Evolutionary conservation across 2,888 invertebrate genomes (phyloP), one percentile per base, ranked within the genome.

Genomic region (Melieria crassipennis): DNA sequence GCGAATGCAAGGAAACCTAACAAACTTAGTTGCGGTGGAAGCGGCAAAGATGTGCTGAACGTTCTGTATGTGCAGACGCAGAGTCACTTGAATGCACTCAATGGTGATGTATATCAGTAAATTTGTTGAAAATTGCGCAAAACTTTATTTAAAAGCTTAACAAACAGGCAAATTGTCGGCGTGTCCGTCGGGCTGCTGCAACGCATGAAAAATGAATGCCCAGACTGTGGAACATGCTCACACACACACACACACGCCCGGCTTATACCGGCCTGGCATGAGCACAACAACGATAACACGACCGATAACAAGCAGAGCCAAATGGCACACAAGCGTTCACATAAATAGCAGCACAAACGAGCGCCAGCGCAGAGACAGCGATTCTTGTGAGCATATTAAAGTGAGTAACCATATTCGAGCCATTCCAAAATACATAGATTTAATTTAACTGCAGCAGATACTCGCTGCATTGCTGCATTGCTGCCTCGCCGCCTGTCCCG

Each of bases 401-500:
- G 60, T 64, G 68, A 72, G 72, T 67, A 64, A 57, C 45, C 65
- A 43, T 65, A 52, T 70, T 64, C 46, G 65, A 69, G 48, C 65
- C 65, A 69, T 61, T 72, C 65, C 65, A 69, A 69, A 69, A 69
- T 65, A 47, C 69, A 72, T 72, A 72, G 69, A 72, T 72, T 72
- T 55, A 69, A 72, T 72, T 72, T 64, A 72, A 72, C 66, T 65
- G 61, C 69, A 30, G 30, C 30, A 30, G 30, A 30, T 65, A 61
- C 47, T 68, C 60, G 16, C 13, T 6, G 5, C 13, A 9, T 9
- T 52, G 52, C 52, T 52, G 7, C 52, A 42, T 42, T 43, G 4
- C 7, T 43, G 4, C 7, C 43, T 45, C 30, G 1, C 30, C 30
- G 30, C 30, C 30, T 30, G 30, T 30, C 1, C 30, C 30, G 30